Conservation (phyloP, 2,888 invertebrate species). For the Tinea pellionella region DNA sequence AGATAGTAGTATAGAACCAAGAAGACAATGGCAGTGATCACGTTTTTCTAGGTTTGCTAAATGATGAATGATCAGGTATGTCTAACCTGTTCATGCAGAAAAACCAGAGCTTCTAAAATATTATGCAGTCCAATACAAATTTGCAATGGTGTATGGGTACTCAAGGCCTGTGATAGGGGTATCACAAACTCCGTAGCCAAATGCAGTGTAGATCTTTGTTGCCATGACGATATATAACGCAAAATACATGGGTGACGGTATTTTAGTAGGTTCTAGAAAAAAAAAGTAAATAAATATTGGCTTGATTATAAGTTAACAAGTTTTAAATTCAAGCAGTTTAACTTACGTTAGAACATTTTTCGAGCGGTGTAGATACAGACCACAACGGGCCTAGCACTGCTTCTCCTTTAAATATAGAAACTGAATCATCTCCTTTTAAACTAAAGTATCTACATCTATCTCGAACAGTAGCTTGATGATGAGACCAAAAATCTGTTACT, state of each 20-base stretch:
- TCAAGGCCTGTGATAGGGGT: slow-evolving; percentile 76
- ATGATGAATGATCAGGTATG: too few species aligned
- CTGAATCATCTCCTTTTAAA: slow-evolving; percentile 65
- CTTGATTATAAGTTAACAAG: too few species aligned
- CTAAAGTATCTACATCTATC: slow-evolving; percentile 66
- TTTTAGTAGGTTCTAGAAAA: slow-evolving; percentile 82
- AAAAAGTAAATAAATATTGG: too few species aligned
- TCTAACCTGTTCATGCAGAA: slow-evolving; percentile 86
- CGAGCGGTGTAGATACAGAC: slow-evolving; percentile 75
- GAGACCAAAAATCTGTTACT: slow-evolving; percentile 83
- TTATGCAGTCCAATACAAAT: slow-evolving; percentile 87
- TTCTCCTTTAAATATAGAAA: slow-evolving; percentile 83
- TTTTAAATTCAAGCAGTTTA: not conserved
- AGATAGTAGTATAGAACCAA: too few species aligned
- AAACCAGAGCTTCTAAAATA: slow-evolving; percentile 82
- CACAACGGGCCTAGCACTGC: slow-evolving; percentile 74
- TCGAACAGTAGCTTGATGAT: slow-evolving; percentile 72
- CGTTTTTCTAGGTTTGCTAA: too few species aligned
- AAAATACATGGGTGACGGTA: slow-evolving; percentile 89
- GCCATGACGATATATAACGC: slow-evolving; percentile 84
- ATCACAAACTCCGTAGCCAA: slow-evolving; percentile 86
- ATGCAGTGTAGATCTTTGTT: slow-evolving; percentile 78
- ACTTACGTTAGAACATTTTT: slow-evolving; percentile 80
- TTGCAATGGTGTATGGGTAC: slow-evolving; percentile 78
- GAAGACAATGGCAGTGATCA: too few species aligned